A percentile compares a stretch with the other conserved stretches of the same genome.
Evolutionary conservation across 2,113 vertebrate species (phyloP).

Genomic region (Cynocephalus volans): DNA sequence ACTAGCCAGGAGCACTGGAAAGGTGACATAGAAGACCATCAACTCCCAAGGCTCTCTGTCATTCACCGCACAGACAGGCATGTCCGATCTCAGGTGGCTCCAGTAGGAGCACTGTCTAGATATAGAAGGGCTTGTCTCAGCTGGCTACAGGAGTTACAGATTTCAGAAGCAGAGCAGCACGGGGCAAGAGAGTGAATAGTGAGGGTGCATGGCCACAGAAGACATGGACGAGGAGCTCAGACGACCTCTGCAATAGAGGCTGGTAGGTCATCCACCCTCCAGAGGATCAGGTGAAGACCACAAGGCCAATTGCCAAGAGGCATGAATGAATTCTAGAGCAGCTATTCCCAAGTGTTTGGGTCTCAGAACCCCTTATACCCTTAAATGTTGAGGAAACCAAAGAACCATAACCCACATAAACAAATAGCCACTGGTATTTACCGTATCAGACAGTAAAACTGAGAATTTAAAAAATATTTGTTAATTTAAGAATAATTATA

Average conservation of each 20-base stretch:
- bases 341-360: background rate
- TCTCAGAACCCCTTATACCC: background rate
- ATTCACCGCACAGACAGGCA: no score
- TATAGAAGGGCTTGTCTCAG: background rate
- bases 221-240: background rate
- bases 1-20: background rate
- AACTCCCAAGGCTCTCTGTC: fast-evolving
- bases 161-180: background rate
- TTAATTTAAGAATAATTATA: background rate
- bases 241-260: no score
- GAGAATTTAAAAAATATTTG: background rate
- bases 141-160: background rate
- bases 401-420: background rate
- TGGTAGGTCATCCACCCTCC: background rate
- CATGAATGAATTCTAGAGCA: background rate
- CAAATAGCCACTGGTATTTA: background rate
- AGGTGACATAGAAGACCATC: background rate
- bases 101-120: background rate
- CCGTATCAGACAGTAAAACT: background rate
- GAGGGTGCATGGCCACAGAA: background rate
- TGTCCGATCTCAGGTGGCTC: background rate
- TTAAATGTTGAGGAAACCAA: background rate
- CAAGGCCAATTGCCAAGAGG: background rate
- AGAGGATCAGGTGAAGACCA: background rate
- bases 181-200: no score